Evolutionary conservation across 2,888 invertebrate species (phyloP).

Genomic region (Drosophila yooni): DNA sequence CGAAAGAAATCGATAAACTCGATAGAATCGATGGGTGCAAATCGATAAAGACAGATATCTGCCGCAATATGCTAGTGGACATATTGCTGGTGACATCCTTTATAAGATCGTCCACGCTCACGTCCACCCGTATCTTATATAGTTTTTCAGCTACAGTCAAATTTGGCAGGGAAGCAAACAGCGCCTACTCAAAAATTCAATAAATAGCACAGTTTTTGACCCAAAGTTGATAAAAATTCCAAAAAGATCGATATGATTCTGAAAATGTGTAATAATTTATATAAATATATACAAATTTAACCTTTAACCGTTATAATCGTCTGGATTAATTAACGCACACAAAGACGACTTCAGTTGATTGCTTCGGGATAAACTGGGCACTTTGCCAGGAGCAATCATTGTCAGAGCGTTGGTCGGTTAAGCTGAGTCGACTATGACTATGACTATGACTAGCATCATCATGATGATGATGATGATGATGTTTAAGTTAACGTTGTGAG

Average conservation of each 20-base stretch:
- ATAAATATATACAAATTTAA: too few relatives aligned
- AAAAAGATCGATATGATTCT: background rate
- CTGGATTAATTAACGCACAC: slow-evolving; percentile 1
- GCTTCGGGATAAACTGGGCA: background rate
- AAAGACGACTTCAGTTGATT: background rate
- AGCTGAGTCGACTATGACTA: slow-evolving; percentile 3
- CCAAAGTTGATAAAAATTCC: background rate
- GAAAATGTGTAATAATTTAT: too few relatives aligned
- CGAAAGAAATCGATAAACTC: background rate
- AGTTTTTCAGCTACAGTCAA: too few relatives aligned
- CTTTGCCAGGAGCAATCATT: slow-evolving; percentile 6
- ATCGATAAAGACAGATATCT: background rate
- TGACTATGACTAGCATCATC: background rate
- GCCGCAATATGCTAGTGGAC: background rate
- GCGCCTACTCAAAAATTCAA: too few relatives aligned
- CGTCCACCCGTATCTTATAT: background rate
- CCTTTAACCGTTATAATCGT: background rate
- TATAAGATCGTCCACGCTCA: background rate
- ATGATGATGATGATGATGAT: background rate
- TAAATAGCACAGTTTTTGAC: background rate
- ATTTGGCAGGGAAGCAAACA: too few relatives aligned
- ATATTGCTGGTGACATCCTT: background rate
- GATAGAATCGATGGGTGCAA: background rate
- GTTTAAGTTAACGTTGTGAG: background rate
- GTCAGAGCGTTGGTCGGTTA: slow-evolving; percentile 4